Conservation (phyloP, 2,888 invertebrate genomes). For the Frankliniella intonsa region DNA sequence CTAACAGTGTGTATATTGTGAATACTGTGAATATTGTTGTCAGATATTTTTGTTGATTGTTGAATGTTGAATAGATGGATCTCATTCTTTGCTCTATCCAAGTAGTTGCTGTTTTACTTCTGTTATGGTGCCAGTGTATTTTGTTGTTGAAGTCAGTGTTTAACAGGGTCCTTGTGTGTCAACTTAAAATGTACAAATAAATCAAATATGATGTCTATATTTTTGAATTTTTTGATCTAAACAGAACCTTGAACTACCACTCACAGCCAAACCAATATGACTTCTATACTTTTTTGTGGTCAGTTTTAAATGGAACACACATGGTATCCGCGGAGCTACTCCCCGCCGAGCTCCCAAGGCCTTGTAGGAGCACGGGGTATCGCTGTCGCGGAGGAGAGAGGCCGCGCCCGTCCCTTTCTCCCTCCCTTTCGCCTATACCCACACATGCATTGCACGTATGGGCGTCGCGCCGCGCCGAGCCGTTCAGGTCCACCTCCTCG, state of each 20-base stretch:
- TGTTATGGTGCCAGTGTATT: constrained; percentile 2
- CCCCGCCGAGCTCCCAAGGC: not conserved
- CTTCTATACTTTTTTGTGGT: no score
- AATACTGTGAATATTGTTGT: constrained; percentile 21
- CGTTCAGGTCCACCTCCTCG: not conserved
- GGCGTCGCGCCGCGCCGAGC: not conserved
- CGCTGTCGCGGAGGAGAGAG: not conserved
- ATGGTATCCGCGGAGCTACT: not conserved
- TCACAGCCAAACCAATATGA: not conserved
- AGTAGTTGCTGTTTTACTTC: constrained; percentile 10
- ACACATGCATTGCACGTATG: no score
- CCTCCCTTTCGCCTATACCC: not conserved
- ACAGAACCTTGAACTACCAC: not conserved
- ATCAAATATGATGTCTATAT: not conserved
- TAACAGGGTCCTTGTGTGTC: constrained; percentile 17
- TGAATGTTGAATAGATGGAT: constrained; percentile 16
- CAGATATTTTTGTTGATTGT: constrained; percentile 17
- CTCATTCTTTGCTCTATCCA: constrained; percentile 9
- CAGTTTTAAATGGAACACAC: no score
- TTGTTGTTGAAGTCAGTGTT: not conserved
- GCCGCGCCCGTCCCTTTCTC: not conserved
- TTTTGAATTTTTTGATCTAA: not conserved
- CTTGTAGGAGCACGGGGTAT: not conserved
- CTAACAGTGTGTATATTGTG: not conserved
- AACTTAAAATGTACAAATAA: constrained; percentile 4